Evolutionary conservation across 2,888 invertebrate genomes (phyloP).

Genomic region (Protodeltote pygarga): DNA sequence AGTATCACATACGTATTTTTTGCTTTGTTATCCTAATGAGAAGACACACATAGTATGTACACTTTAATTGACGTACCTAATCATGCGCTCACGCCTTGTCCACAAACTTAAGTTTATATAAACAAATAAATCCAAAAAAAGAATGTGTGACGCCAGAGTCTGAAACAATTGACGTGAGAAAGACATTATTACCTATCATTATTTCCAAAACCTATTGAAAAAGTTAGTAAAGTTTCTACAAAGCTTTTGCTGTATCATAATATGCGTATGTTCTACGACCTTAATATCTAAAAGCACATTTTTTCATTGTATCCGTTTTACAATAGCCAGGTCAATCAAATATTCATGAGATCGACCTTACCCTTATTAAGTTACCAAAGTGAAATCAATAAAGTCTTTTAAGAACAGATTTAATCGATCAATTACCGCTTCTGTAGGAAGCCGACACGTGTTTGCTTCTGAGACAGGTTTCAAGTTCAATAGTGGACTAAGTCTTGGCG

Average conservation of each 20-base stretch:
- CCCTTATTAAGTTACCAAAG: conserved; percentile 52
- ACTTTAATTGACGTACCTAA: conserved; percentile 42
- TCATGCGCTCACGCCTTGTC: conserved; percentile 40
- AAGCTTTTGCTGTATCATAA: too few species aligned
- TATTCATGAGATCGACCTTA: conserved; percentile 48
- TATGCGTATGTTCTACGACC: conserved; percentile 6
- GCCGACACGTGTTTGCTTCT: conserved; percentile 27
- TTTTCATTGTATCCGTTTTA: conserved; percentile 13
- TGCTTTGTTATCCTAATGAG: conserved; percentile 26
- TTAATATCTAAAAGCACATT: conserved; percentile 14
- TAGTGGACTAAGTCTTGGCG: too few species aligned
- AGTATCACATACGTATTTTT: conserved; percentile 27
- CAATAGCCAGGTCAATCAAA: conserved; percentile 45
- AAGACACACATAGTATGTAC: conserved; percentile 26
- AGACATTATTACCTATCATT: too few species aligned
- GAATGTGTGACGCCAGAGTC: conserved; percentile 36
- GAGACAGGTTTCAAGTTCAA: too few species aligned
- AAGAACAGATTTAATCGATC: conserved; percentile 57
- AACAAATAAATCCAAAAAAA: conserved; percentile 44
- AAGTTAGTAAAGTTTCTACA: too few species aligned
- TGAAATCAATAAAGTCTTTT: conserved; percentile 59
- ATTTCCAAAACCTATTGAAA: too few species aligned
- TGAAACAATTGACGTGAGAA: conserved; percentile 1
- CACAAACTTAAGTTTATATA: conserved; percentile 35
- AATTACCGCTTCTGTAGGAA: conserved; percentile 51